Base-by-base conservation (phyloP, 1,140 invertebrate genomes). In the Aphaenogaster floridana region DNA sequence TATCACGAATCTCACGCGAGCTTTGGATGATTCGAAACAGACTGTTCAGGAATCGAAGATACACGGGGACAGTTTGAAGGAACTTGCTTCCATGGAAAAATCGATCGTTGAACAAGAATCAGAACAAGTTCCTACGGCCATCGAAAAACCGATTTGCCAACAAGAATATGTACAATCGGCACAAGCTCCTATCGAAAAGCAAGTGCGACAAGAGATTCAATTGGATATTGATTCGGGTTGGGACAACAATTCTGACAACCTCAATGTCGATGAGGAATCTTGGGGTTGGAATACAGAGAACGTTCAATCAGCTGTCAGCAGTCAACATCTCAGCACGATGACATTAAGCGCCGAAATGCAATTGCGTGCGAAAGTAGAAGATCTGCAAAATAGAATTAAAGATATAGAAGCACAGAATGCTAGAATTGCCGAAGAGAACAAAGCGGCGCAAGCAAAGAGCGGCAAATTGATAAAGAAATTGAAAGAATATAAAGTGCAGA, bases 401-500 rank as follows among this genome's bases (percentile, higher is more conserved):
- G 95, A 96, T 21, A 69, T 97, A 2, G 95, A 96, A 89, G 76
- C 92, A 0, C 96, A 97, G 69, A 95, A 96, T 45, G 89, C 94
- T 2, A 93, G 92, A 21, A 87, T 96, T 6, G 92, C 95, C n/a
- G 95, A 96, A 36, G 97, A 97, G 66, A 95, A 97, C 8, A 96
- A 96, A 84, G 94, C 96, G 5, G 94, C 96, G 45, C 97, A 98
- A 91, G 90, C 96, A 1, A 97, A 97, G 90, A 96, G 96, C 39
- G 95, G 96, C 8, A 98, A 97, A 95, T 96, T 97, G 17, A 94
- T 98, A 86, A 98, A 97, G 90, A 98, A 98, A 93, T 93, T 98
- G 1, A 98, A 98, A 91, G 97, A 98, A 92, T 96, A 97, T 80
- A 97, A 98, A 94, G 77, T 95, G 3, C 96, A 96, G 91, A 96